A percentile compares a stretch with the other conserved stretches of the same genome.
Conservation (phyloP, 2,113 vertebrate species). For the Nannospalax galili region DNA sequence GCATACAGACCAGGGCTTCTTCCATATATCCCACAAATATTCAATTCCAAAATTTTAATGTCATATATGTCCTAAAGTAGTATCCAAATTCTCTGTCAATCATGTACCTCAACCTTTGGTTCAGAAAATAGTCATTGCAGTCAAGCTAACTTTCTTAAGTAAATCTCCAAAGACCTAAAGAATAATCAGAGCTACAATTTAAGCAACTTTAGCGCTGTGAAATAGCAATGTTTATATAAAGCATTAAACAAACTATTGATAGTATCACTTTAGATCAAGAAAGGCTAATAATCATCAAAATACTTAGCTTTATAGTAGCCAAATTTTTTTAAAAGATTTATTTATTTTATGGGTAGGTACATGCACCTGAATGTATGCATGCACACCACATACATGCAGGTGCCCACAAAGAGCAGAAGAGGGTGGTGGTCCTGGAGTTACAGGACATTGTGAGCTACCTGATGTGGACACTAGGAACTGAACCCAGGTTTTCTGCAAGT, state of each 20-base stretch:
- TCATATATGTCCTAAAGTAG: conserved; percentile 12
- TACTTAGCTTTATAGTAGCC: not conserved
- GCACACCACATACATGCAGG: too few species aligned
- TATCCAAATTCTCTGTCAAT: not conserved
- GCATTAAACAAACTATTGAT: not conserved
- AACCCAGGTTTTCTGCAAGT: too few species aligned
- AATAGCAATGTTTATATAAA: conserved; percentile 1
- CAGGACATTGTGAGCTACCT: too few species aligned
- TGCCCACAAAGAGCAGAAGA: too few species aligned
- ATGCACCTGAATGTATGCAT: too few species aligned
- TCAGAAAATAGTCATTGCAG: not conserved
- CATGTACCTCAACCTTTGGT: not conserved
- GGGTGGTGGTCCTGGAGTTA: too few species aligned
- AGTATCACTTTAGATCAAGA: conserved; percentile 9
- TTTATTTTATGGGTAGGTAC: too few species aligned
- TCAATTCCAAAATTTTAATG: conserved; percentile 13
- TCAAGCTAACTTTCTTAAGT: conserved; percentile 5
- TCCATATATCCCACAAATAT: not conserved
- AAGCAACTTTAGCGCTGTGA: not conserved
- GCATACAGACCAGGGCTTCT: not conserved
- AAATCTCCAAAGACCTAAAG: conserved; percentile 46
- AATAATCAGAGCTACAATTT: conserved; percentile 14
- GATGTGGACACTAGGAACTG: too few species aligned
- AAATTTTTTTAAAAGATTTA: not conserved
- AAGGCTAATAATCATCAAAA: conserved; percentile 13